Evolutionary conservation across 2,113 vertebrate species (phyloP).

Genomic region (Gnathonemus longibarbis): DNA sequence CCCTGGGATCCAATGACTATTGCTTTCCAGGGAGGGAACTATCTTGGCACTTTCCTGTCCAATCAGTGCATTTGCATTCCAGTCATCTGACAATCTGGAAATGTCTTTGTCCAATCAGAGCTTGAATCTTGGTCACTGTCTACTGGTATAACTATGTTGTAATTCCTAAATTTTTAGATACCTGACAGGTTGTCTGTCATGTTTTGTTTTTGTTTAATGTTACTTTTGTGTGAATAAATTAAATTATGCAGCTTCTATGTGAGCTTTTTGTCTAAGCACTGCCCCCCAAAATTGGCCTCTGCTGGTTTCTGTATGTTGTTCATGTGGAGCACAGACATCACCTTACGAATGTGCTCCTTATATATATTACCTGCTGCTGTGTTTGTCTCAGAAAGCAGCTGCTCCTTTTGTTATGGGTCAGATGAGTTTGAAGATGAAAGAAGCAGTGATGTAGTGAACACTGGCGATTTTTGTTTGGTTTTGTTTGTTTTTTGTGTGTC

Average conservation of each 20-base stretch:
- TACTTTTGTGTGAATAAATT: background rate
- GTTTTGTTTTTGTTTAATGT: background rate
- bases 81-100: background rate
- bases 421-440: background rate
- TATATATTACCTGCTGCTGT: background rate
- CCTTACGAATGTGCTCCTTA: background rate
- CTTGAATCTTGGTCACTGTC: background rate
- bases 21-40: background rate
- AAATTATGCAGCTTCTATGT: background rate
- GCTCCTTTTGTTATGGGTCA: background rate
- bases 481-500: background rate
- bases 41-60: background rate
- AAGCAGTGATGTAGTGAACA: background rate
- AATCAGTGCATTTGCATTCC: background rate
- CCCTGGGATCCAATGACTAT: background rate
- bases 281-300: background rate
- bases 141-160: background rate
- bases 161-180: background rate
- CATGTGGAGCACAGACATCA: background rate
- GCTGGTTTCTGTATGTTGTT: background rate
- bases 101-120: background rate
- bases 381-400: background rate
- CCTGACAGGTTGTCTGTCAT: background rate
- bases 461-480: background rate
- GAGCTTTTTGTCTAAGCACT: conserved; percentile 4